These are phyloP conservation scores for Circaetus cinerascens DNA, from an alignment of 2,113 vertebrate species.

Conservation along the genomic window DNA sequence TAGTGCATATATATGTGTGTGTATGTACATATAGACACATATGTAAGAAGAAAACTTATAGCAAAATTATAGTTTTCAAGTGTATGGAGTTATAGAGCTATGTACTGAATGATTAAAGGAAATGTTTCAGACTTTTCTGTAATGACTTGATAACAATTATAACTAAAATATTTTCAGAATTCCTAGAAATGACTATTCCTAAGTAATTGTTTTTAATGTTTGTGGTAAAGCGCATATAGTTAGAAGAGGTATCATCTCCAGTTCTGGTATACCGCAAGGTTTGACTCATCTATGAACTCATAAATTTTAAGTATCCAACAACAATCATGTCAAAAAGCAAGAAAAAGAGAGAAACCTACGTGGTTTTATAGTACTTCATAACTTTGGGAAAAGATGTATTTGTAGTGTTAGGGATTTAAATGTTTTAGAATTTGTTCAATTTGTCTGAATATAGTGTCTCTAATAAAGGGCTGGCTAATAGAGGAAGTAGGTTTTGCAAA, in stretches of 20 bases:
- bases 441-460: conserved; percentile 65
- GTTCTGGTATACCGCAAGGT: conserved; percentile 17
- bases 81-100: conserved; percentile 41
- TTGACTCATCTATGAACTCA: conserved; percentile 20
- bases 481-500: conserved; percentile 24
- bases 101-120: conserved; percentile 10
- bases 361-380: conserved; percentile 58
- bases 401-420: conserved; percentile 63
- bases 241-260: conserved; percentile 28
- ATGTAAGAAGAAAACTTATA: conserved; percentile 42
- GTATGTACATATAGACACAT: conserved; percentile 50
- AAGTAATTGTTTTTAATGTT: conserved; percentile 43
- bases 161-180: conserved; percentile 48
- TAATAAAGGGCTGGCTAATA: conserved; percentile 50
- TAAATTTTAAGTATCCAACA: conserved; percentile 32
- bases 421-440: conserved; percentile 64
- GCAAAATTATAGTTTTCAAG: conserved; percentile 8
- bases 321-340: conserved; percentile 17
- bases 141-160: conserved; percentile 18
- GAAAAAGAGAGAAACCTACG: neutral
- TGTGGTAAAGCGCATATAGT: conserved; percentile 54
- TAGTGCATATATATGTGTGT: conserved; percentile 36
- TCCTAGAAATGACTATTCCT: conserved; percentile 50
- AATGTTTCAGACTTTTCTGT: conserved; percentile 47
- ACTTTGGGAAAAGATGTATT: conserved; percentile 51